Conservation (phyloP, 2,888 invertebrate species). For the Dromius quadrimaculatus region DNA sequence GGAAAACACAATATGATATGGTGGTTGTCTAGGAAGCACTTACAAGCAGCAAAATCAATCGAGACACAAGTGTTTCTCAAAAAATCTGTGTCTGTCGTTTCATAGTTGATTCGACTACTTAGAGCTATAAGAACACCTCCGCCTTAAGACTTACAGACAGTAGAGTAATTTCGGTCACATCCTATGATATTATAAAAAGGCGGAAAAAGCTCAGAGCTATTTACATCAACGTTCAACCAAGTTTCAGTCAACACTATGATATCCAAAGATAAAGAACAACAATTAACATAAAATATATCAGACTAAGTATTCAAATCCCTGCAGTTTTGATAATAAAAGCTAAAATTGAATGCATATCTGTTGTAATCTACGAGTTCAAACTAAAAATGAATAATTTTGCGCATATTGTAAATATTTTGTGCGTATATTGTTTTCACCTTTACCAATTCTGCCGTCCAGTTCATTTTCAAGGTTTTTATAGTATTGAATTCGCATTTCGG, state of each 20-base stretch:
- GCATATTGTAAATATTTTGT: slow-evolving; percentile 4
- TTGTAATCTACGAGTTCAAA: background rate
- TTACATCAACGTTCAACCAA: background rate
- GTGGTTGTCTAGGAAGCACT: background rate
- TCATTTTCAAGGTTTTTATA: background rate
- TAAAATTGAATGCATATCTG: background rate
- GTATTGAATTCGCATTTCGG: too few relatives aligned
- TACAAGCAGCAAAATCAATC: background rate
- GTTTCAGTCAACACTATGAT: background rate
- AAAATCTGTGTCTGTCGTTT: background rate
- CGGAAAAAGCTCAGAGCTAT: background rate
- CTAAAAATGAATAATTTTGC: background rate
- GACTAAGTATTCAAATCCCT: background rate
- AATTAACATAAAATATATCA: slow-evolving; percentile 3
- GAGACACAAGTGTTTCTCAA: background rate
- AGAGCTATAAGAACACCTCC: slow-evolving; percentile 3
- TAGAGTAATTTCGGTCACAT: background rate
- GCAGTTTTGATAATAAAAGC: background rate
- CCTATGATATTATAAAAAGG: background rate
- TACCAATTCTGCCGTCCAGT: background rate
- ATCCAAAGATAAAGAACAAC: slow-evolving; percentile 2
- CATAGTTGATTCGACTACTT: background rate
- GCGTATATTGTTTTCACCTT: background rate
- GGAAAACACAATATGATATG: background rate
- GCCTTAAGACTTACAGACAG: background rate